phyloP scores from a whole-genome alignment of 2,113 vertebrate species.

The Hippotragus niger region DNA sequence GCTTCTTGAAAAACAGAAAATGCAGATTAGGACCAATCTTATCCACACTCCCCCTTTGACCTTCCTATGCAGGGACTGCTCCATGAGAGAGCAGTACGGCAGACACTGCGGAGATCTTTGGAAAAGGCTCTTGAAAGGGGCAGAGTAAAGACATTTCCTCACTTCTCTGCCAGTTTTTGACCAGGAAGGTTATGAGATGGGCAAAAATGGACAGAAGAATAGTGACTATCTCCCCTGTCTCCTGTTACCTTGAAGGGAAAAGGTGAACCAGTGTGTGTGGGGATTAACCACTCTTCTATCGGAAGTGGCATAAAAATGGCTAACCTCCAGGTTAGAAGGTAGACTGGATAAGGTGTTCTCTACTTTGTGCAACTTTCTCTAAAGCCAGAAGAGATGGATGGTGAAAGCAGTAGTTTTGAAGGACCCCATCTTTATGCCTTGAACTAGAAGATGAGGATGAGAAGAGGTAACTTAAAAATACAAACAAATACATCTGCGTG shows the following conservation, averaged over 20 bases:
- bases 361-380: not conserved
- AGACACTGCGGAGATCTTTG: not conserved
- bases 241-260: not conserved
- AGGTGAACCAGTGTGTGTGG: not conserved
- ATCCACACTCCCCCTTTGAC: no score
- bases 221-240: not conserved
- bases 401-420: not conserved
- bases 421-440: not conserved
- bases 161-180: not conserved
- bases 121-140: not conserved
- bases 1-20: not conserved
- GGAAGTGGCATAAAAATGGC: not conserved
- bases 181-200: not conserved
- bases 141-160: not conserved
- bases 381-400: not conserved
- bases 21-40: not conserved
- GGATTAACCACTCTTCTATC: not conserved
- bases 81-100: not conserved
- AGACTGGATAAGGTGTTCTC: not conserved
- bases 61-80: not conserved
- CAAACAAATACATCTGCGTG: accelerated
- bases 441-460: not conserved
- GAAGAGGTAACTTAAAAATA: not conserved
- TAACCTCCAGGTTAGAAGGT: not conserved
- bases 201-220: not conserved